phyloP scores from a whole-genome alignment of 2,888 invertebrate species.

The Heliothis peltigera region DNA sequence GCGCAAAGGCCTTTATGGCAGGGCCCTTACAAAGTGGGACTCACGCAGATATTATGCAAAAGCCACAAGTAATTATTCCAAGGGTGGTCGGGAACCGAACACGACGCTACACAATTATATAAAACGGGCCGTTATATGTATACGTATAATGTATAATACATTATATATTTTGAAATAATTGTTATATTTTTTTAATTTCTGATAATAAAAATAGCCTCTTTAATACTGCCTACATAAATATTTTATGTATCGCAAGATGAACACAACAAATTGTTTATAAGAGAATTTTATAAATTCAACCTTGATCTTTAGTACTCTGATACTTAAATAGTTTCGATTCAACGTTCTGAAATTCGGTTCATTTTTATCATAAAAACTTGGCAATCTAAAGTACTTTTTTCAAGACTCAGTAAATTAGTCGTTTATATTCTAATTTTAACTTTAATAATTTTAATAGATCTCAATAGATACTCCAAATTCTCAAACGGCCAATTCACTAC shows the following conservation, averaged over 20 bases:
- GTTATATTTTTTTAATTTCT: too few species aligned
- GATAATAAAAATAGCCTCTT: too few species aligned
- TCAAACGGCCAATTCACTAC: slow-evolving; percentile 26
- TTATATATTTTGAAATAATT: too few species aligned
- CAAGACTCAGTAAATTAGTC: background rate
- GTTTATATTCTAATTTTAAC: background rate
- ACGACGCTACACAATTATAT: slow-evolving; percentile 26
- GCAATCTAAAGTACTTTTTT: background rate
- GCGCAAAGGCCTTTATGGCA: slow-evolving; percentile 21
- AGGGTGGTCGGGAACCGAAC: slow-evolving; percentile 41
- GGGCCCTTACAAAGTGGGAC: slow-evolving; percentile 40
- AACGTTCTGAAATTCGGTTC: background rate
- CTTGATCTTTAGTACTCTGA: too few species aligned
- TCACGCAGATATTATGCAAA: slow-evolving; percentile 60
- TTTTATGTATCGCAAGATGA: too few species aligned
- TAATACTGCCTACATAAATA: too few species aligned
- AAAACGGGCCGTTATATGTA: slow-evolving; percentile 14
- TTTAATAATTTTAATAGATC: slow-evolving; percentile 30
- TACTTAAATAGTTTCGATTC: too few species aligned
- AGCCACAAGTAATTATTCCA: slow-evolving; percentile 59
- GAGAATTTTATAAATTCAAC: too few species aligned
- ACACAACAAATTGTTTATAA: too few species aligned
- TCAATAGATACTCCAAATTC: slow-evolving; percentile 13
- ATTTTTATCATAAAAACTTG: background rate
- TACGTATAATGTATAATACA: slow-evolving; percentile 6